Base-by-base conservation (phyloP, 2,797 vertebrate genomes). In the Leucoraja ocellata region DNA sequence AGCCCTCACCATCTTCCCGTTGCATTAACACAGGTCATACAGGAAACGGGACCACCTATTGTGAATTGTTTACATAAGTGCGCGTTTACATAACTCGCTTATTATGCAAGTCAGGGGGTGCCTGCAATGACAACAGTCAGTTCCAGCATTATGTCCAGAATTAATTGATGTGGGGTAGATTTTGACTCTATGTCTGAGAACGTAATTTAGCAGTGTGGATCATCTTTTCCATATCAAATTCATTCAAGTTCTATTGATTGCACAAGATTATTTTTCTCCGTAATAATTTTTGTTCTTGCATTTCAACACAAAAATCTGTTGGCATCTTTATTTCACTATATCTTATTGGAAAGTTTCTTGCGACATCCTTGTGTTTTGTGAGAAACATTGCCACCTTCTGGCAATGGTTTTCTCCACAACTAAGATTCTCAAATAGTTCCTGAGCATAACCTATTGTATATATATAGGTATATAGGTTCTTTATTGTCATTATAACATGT, bases 381-480 rank as follows among this genome's bases (percentile, higher is more conserved):
- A 63, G 32, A 88, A 88, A 36, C 65, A 65, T 88, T 68, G 84
- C 84, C 84, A 63, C 84, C 84, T 88, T 36, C 63, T 68, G 84
- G 32, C 61, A 88, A 68, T 68, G 16, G n/a, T 68, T 18, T 68
- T 16, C 16, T 78, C n/a, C 32, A 78, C 77, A 78, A 78, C 32
- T 36, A 78, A n/a, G 76, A 36, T 4, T 88, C n/a, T 88, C 32
- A 88, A 88, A 4, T 88, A 16, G 2, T 88, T 32, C n/a, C 16
- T 68, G 14, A 68, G 84, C 14, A 68, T 8, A 18, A 23, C 28
- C 32, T 68, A n/a, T 32, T 32, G 32, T 32, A 32, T 32, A 32
- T 32, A 32, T 32, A 32, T 32, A 32, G 32, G 32, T 32, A 32
- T 32, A 32, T 32, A 32, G 32, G 32, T 32, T 32, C 32, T 32